Conservation (phyloP, 1,140 invertebrate species). For the Cydia strobilella region DNA sequence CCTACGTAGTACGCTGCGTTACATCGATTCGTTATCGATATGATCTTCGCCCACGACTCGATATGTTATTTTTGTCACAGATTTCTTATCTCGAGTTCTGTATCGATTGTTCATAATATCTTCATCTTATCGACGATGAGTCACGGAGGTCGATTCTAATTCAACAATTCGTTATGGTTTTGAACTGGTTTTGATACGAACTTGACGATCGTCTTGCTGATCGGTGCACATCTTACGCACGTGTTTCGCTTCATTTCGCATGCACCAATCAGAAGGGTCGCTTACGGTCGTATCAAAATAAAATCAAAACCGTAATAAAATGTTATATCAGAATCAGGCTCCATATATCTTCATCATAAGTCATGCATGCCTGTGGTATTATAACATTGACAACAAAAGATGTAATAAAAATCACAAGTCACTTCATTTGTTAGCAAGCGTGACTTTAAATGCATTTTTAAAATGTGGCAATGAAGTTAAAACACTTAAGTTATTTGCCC, state of each 20-base stretch:
- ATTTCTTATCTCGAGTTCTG: slow-evolving; percentile 43
- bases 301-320: too few relatives aligned
- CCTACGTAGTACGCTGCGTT: too few relatives aligned
- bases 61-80: slow-evolving; percentile 51
- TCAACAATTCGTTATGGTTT: too few relatives aligned
- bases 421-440: slow-evolving; percentile 24
- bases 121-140: slow-evolving; percentile 38
- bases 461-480: slow-evolving; percentile 11
- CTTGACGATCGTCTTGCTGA: too few relatives aligned
- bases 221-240: too few relatives aligned
- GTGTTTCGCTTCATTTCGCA: too few relatives aligned
- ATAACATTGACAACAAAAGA: slow-evolving; percentile 19
- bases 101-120: slow-evolving; percentile 46
- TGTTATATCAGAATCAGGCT: too few relatives aligned
- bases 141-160: slow-evolving; percentile 32
- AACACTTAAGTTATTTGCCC: not conserved
- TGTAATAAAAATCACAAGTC: slow-evolving; percentile 37
- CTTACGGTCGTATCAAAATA: too few relatives aligned
- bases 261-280: too few relatives aligned
- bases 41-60: slow-evolving; percentile 43
- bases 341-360: too few relatives aligned
- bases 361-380: slow-evolving; percentile 41
- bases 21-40: slow-evolving; percentile 38
- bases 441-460: not conserved
- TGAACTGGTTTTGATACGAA: too few relatives aligned